A percentile compares a stretch with the other conserved stretches of the same genome.
These are phyloP conservation scores for Labrus mixtus DNA, from an alignment of 2,113 vertebrate species.

Conservation along the genomic window DNA sequence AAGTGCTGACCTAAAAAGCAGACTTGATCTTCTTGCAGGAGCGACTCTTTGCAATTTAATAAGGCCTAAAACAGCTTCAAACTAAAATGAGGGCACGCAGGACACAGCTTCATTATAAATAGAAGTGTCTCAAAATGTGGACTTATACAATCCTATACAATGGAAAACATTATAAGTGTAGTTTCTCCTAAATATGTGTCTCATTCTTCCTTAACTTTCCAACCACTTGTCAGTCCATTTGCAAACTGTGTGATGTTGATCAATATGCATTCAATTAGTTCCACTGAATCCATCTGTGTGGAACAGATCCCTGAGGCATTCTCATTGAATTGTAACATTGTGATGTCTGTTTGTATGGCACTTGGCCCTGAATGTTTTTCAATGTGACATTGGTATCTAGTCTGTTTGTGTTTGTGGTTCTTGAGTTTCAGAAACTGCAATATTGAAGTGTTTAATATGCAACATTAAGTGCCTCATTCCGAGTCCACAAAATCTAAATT, in stretches of 20 bases:
- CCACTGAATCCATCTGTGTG: conserved; percentile 30
- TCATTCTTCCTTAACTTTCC: conserved; percentile 1
- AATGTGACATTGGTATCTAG: conserved; percentile 22
- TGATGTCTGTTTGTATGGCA: conserved; percentile 28
- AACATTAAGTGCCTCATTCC: too few species aligned
- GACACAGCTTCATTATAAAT: conserved; percentile 29
- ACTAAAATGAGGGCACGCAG: conserved; percentile 18
- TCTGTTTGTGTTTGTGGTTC: neutral
- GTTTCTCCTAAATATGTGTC: conserved; percentile 30
- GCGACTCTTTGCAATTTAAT: conserved; percentile 21
- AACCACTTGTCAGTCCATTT: conserved; percentile 11
- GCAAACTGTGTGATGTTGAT: conserved; percentile 15
- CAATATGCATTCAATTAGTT: conserved; percentile 32
- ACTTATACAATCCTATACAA: conserved; percentile 32
- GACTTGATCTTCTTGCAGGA: neutral
- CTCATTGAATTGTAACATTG: conserved; percentile 38
- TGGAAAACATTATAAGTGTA: neutral
- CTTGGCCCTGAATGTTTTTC: conserved; percentile 11
- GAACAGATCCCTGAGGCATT: conserved; percentile 9
- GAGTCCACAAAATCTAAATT: too few species aligned
- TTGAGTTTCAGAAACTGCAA: neutral
- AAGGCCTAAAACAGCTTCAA: conserved; percentile 26
- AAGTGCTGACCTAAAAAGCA: conserved; percentile 37
- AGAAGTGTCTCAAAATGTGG: conserved; percentile 27
- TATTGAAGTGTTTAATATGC: neutral